phyloP scores from a whole-genome alignment of 2,888 invertebrate species.

The Chrysina gloriosa region DNA sequence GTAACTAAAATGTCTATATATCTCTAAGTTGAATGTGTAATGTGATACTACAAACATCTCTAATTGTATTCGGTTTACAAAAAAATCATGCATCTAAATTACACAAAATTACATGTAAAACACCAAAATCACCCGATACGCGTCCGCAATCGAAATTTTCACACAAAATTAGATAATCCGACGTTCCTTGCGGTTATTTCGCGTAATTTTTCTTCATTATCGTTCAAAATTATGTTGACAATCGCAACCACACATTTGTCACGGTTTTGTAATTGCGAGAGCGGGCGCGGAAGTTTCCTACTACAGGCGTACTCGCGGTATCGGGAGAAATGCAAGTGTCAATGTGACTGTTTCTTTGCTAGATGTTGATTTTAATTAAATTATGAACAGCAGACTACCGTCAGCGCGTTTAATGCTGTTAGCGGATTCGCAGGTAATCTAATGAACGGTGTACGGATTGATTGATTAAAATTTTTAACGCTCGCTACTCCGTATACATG shows the following conservation, averaged over 20 bases:
- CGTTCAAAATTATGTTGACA: neutral
- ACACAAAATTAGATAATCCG: neutral
- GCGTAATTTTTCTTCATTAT: neutral
- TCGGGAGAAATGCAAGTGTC: neutral
- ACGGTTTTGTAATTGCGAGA: slow-evolving; percentile 1
- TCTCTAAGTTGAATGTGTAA: too few relatives aligned
- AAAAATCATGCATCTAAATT: too few relatives aligned
- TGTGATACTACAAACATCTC: too few relatives aligned
- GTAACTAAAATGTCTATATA: too few relatives aligned
- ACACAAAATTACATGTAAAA: too few relatives aligned
- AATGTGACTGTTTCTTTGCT: slow-evolving; percentile 10
- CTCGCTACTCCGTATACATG: too few relatives aligned
- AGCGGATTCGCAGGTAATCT: slow-evolving; percentile 16
- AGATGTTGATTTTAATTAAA: slow-evolving; percentile 18
- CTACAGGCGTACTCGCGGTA: too few relatives aligned
- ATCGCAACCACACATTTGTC: neutral
- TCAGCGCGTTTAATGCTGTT: slow-evolving; percentile 17
- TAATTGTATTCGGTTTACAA: too few relatives aligned
- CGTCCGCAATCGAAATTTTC: too few relatives aligned
- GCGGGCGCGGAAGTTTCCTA: neutral
- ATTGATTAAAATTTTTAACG: neutral
- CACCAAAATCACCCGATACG: too few relatives aligned
- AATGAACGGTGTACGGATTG: slow-evolving; percentile 11
- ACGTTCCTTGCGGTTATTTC: too few relatives aligned
- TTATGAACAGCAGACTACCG: slow-evolving; percentile 4